Base-by-base conservation (phyloP, 92 coral and sea anemone species). In the Ricordea florida region DNA sequence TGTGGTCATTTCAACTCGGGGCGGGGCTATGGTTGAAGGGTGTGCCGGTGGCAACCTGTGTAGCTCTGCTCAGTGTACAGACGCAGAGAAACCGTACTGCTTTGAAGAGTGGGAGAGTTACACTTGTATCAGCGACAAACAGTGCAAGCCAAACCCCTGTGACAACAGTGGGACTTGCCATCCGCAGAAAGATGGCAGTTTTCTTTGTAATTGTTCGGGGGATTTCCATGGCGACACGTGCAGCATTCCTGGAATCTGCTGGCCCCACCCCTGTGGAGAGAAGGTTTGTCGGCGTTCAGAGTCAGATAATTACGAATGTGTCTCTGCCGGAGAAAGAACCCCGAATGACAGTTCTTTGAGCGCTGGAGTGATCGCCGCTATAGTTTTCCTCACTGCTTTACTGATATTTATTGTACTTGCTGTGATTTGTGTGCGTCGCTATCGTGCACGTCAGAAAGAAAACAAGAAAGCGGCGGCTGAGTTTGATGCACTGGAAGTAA, bases 321-420 rank as follows among this genome's bases (percentile, higher is more conserved):
- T 65, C 2, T 58, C 62, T 3, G 29, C 57, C 14, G 64, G 55
- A 6, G 16, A 4, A 14, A 44, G 27, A 43, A 52, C 80, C 28
- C 65, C 57, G 2, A 75, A 43, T 1, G 74, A 41, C 4, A 72
- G 75, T 35, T 45, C 86, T 10, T 74, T 82, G 51, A 96, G 97
- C 70, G 65, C 90, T 36, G 99, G 96, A 1, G 80, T 90, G 38
- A 92, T 96, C 45, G 99, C 99, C 0, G 99, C 93, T 14, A 64
- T 92, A 33, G 92, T 86, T n/a, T 96, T 96, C 89, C 72, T 96
- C 45, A 77, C 69, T 3, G 90, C 92, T 10, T 66, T 96, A 36
- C 6, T 92, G 14, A 69, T 96, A 15, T 86, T 83, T n/a, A 81
- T 96, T 51, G 65, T 86, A n/a, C 93, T 92, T 1, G 99, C 93